Evolutionary conservation across 2,113 vertebrate species (phyloP).

Genomic region (Helogale parvula): DNA sequence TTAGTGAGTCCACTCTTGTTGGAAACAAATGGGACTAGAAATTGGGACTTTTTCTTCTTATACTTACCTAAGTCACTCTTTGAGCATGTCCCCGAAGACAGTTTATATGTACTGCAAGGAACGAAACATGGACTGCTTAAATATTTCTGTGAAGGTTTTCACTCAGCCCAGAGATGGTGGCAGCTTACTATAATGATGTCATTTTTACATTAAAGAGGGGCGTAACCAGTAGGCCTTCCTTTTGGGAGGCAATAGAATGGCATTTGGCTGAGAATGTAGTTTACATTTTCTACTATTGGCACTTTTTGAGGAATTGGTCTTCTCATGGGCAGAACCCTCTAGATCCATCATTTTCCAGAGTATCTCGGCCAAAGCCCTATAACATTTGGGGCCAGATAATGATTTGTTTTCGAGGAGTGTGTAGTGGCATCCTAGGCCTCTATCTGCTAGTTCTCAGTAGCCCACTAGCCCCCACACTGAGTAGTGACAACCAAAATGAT

Average conservation of each 20-base stretch:
- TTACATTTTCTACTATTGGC: background rate
- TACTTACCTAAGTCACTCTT: constrained; percentile 1
- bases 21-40: constrained; percentile 54
- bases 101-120: background rate
- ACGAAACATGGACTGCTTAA: background rate
- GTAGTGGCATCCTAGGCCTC: background rate
- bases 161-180: background rate
- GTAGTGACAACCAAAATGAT: background rate
- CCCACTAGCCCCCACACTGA: background rate
- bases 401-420: background rate
- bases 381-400: background rate
- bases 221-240: background rate
- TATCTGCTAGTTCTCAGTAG: background rate
- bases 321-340: background rate
- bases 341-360: background rate
- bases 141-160: constrained; percentile 9
- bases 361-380: background rate
- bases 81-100: background rate
- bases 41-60: background rate
- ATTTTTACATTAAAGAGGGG: background rate
- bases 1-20: constrained; percentile 21
- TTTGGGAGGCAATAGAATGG: background rate
- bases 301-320: constrained; percentile 14
- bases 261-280: background rate
- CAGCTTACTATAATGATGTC: background rate